These are phyloP conservation scores for Smutsia gigantea DNA, from an alignment of 2,797 vertebrate genomes.

Conservation along the genomic window DNA sequence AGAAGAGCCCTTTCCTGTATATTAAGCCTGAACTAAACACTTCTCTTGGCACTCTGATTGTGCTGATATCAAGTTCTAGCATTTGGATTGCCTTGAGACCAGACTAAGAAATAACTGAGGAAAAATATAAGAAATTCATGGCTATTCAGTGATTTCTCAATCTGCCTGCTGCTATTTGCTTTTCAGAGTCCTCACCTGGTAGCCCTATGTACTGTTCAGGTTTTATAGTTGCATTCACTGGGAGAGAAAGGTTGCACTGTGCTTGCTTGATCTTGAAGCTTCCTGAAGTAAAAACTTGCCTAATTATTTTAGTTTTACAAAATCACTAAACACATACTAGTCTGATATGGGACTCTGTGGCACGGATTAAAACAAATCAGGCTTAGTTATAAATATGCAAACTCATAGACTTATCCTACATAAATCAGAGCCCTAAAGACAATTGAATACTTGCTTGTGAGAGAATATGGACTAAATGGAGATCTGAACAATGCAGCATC, in stretches of 20 bases:
- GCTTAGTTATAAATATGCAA: background rate
- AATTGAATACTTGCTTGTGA: background rate
- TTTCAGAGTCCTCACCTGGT: background rate
- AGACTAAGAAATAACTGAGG: background rate
- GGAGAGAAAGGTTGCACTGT: background rate
- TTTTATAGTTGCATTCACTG: background rate
- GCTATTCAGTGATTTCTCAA: background rate
- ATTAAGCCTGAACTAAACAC: background rate
- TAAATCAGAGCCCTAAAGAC: background rate
- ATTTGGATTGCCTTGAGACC: background rate
- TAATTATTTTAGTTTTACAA: slow-evolving; percentile 14
- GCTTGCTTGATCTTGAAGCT: background rate
- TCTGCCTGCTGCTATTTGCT: background rate
- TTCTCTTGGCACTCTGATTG: background rate
- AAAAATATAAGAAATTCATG: background rate
- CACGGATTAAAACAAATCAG: background rate
- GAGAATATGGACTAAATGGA: background rate
- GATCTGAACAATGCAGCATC: background rate
- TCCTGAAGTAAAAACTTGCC: background rate
- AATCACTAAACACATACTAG: background rate
- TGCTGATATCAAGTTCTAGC: background rate
- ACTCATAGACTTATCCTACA: background rate
- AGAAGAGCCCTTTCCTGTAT: background rate
- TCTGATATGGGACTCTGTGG: background rate
- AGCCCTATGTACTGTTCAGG: accelerated